phyloP scores from a whole-genome alignment of 2,113 vertebrate species.

The Nanorana parkeri region DNA sequence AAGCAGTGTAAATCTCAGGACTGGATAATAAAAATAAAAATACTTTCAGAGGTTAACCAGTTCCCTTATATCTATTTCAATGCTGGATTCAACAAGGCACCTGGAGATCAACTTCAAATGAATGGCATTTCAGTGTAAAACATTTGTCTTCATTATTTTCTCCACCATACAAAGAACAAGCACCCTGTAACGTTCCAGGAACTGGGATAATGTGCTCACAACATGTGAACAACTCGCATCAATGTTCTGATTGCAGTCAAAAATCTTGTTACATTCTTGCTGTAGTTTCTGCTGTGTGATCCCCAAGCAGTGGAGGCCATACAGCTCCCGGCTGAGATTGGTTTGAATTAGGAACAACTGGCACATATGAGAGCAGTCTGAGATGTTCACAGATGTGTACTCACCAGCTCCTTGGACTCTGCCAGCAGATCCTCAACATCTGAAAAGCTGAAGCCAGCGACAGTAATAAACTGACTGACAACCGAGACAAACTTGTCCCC shows the following conservation, averaged over 20 bases:
- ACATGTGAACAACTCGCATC: background rate
- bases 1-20: too few species aligned
- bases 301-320: background rate
- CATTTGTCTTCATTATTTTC: conserved; percentile 1
- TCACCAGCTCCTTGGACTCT: conserved; percentile 95
- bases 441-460: conserved; percentile 98
- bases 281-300: background rate
- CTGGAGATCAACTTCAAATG: too few species aligned
- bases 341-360: background rate
- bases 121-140: conserved; percentile 7
- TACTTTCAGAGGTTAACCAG: too few species aligned
- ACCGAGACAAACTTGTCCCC: conserved; percentile 97
- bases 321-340: background rate
- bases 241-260: background rate
- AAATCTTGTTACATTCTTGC: background rate
- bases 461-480: conserved; percentile 96
- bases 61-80: too few species aligned
- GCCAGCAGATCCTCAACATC: conserved; percentile 93
- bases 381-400: conserved; percentile 38
- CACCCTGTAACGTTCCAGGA: background rate
- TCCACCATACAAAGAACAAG: background rate
- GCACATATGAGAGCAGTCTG: too few species aligned
- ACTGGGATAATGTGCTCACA: background rate
- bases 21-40: too few species aligned
- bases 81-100: too few species aligned